Evolutionary conservation across 2,113 vertebrate species (phyloP), one percentile per base, ranked within the genome.

Genomic region (Psilopogon haemacephalus): DNA sequence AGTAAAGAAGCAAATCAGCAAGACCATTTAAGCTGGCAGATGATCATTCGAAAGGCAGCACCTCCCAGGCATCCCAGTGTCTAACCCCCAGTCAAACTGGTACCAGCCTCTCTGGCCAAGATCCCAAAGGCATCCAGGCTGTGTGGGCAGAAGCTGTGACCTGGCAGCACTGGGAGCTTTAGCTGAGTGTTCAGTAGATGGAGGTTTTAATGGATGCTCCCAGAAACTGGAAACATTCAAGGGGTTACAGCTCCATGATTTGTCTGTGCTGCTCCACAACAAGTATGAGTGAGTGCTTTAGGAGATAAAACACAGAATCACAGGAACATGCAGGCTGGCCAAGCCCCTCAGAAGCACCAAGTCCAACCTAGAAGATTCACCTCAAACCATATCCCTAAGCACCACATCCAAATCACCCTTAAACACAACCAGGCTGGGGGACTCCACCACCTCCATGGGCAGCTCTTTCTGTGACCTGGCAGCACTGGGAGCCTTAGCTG

Each of bases 1-100:
- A 72, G 74, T 30, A 65, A 94, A 91, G 88, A 86, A 94, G 60
- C 91, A 72, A 92, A 90, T 81, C 93, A 92, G 64, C 56, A 75
- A 84, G 86, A 8, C 32, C 81, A 72, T 82, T 78, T 70, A 81
- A 74, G 77, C 83, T 90, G 79, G 8, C 48, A 10, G 92, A 77
- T 88, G 32, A 81, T 75, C 90, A 32, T 50, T 88, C 80, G 13
- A 21, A 74, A 81, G 1, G 38, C 78, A 48, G 87, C 78, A 14
- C 83, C n/a, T 71, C 84, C 76, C 86, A 81, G 54, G 9, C 28
- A n/a, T 37, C 77, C 77, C 93, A 4, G 32, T n/a, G 23, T 24
- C 48, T 12, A 50, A 24, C 12, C 23, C 44, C 48, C 93, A 4
- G 28, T 30, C 8, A 6, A 55, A 50, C 35, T 6, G 68, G 90